These are phyloP conservation scores for Nebria brevicollis DNA, from an alignment of 2,888 invertebrate species.

Conservation along the genomic window DNA sequence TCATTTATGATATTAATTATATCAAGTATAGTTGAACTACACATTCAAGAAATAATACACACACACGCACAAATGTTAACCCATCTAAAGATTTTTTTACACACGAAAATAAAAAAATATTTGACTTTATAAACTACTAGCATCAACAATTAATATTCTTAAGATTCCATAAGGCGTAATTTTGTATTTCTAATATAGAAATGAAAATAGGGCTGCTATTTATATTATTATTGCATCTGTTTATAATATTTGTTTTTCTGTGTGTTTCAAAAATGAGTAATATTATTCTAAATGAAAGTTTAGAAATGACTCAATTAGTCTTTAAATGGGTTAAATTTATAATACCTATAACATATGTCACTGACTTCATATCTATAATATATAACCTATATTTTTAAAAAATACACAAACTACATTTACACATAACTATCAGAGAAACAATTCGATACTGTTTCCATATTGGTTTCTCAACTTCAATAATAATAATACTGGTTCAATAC, in stretches of 20 bases:
- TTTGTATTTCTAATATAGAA: no score
- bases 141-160: no score
- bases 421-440: constrained; percentile 43
- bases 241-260: no score
- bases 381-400: constrained; percentile 32
- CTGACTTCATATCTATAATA: constrained; percentile 17
- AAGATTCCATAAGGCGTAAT: no score
- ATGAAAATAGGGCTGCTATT: no score
- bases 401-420: constrained; percentile 42
- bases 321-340: neutral
- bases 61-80: constrained; percentile 30
- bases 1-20: constrained; percentile 28
- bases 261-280: no score
- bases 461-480: neutral
- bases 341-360: constrained; percentile 4
- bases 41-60: constrained; percentile 45
- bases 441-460: constrained; percentile 24
- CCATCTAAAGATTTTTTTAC: neutral
- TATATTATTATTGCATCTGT: no score
- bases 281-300: no score
- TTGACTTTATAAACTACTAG: no score
- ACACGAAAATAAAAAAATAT: no score
- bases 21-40: constrained; percentile 39
- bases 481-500: neutral
- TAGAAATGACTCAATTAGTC: neutral